Conservation (phyloP, 2,888 invertebrate species). For the Galerucella calmariensis region DNA sequence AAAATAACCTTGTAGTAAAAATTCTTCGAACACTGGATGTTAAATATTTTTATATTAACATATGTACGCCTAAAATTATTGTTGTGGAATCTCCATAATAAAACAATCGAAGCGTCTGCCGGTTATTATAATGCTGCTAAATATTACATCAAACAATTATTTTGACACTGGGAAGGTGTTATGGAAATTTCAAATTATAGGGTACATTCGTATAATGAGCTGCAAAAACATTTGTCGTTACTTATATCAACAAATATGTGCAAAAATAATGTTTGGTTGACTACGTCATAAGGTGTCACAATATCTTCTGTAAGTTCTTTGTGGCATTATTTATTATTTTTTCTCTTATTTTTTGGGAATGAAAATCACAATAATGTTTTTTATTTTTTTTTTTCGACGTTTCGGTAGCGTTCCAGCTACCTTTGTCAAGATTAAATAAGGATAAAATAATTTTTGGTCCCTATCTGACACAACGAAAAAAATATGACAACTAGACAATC, state of each 20-base stretch:
- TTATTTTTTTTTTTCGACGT: too few relatives aligned
- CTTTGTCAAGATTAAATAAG: too few relatives aligned
- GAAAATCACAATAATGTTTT: too few relatives aligned
- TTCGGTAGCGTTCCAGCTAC: too few relatives aligned
- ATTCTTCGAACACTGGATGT: too few relatives aligned
- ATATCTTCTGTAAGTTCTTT: too few relatives aligned
- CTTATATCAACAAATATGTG: slow-evolving; percentile 2
- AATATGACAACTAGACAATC: too few relatives aligned
- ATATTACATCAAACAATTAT: not conserved
- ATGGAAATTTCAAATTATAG: not conserved
- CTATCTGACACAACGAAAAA: too few relatives aligned
- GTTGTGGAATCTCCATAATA: not conserved
- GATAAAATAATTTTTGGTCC: too few relatives aligned
- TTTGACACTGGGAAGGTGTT: slow-evolving; percentile 1
- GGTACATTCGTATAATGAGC: not conserved
- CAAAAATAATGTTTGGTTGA: not conserved
- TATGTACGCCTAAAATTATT: not conserved
- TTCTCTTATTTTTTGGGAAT: too few relatives aligned
- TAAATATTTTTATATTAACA: not conserved
- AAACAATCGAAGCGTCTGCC: not conserved
- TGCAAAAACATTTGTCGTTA: not conserved
- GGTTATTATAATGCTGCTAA: slow-evolving; percentile 10
- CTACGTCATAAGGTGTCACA: not conserved
- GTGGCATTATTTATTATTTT: too few relatives aligned
- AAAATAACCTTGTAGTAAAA: too few relatives aligned